These are phyloP conservation scores for Cirrhinus molitorella DNA, from an alignment of 2,797 vertebrate genomes.

Conservation along the genomic window DNA sequence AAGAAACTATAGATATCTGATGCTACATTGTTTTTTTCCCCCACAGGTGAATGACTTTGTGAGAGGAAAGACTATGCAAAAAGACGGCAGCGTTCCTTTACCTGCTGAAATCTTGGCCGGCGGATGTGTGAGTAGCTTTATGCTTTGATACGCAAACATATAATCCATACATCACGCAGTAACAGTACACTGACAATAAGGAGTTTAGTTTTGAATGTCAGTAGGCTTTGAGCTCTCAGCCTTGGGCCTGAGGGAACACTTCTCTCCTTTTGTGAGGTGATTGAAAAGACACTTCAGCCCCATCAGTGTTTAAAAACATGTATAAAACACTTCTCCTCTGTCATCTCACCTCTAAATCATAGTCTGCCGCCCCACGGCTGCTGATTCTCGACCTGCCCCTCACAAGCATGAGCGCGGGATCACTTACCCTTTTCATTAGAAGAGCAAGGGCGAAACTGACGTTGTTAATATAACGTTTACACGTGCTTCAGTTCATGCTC, in stretches of 20 bases:
- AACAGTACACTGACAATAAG: background rate
- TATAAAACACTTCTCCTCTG: slow-evolving; percentile 49
- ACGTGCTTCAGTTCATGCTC: background rate
- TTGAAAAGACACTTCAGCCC: slow-evolving; percentile 58
- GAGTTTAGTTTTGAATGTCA: slow-evolving; percentile 41
- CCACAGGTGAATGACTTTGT: slow-evolving; percentile 90
- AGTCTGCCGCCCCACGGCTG: slow-evolving; percentile 19
- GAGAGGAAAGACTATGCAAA: slow-evolving; percentile 83
- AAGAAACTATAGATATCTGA: background rate
- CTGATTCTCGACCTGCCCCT: slow-evolving; percentile 41
- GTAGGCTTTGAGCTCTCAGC: slow-evolving; percentile 31
- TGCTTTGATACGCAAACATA: slow-evolving; percentile 21
- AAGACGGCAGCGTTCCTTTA: slow-evolving; percentile 82
- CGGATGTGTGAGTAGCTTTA: slow-evolving; percentile 84
- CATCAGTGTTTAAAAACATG: slow-evolving; percentile 47
- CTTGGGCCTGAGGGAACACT: slow-evolving; percentile 46
- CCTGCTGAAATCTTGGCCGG: slow-evolving; percentile 85
- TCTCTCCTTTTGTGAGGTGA: slow-evolving; percentile 53
- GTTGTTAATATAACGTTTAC: slow-evolving; percentile 12
- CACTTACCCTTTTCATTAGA: slow-evolving; percentile 52
- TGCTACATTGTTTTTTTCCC: slow-evolving; percentile 8
- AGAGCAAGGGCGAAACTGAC: slow-evolving; percentile 6
- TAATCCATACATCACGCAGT: slow-evolving; percentile 12
- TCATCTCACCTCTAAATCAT: slow-evolving; percentile 56
- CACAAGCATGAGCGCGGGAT: slow-evolving; percentile 28